Evolutionary conservation across 2,797 vertebrate genomes (phyloP).

Genomic region (Scleropages formosus): DNA sequence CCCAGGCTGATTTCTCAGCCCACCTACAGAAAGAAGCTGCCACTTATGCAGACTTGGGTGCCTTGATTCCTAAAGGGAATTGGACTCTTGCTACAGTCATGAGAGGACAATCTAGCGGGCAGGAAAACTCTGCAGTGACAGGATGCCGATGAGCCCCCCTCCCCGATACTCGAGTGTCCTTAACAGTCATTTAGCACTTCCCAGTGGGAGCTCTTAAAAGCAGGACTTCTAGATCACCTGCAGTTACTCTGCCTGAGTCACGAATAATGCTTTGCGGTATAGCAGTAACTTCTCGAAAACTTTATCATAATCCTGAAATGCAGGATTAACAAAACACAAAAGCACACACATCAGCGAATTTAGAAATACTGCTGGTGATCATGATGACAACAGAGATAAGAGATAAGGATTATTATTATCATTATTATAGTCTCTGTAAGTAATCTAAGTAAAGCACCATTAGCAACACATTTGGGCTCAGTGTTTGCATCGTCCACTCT

Average conservation of each 20-base stretch:
- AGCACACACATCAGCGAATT: background rate
- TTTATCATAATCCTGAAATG: conserved; percentile 1
- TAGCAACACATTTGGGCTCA: too few species aligned
- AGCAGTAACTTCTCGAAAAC: background rate
- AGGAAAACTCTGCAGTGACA: background rate
- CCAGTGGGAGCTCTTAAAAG: conserved; percentile 12
- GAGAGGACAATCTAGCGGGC: conserved; percentile 6
- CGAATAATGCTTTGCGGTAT: background rate
- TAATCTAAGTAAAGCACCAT: too few species aligned
- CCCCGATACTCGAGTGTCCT: background rate
- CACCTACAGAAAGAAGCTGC: background rate
- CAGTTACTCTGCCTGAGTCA: background rate
- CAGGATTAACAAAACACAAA: background rate
- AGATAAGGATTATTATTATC: background rate
- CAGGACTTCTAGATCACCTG: background rate
- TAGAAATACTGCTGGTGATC: background rate
- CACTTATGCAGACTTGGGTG: background rate
- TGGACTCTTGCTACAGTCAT: background rate
- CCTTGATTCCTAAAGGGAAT: background rate
- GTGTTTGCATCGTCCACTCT: too few species aligned
- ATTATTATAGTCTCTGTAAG: background rate
- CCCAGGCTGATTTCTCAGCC: conserved; percentile 4
- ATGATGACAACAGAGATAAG: background rate
- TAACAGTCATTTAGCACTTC: conserved; percentile 1
- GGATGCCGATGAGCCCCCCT: background rate